A percentile compares a stretch with the other conserved stretches of the same genome.
phyloP scores from a whole-genome alignment of 2,888 invertebrate species.

The Drepanosiphum platanoidis region DNA sequence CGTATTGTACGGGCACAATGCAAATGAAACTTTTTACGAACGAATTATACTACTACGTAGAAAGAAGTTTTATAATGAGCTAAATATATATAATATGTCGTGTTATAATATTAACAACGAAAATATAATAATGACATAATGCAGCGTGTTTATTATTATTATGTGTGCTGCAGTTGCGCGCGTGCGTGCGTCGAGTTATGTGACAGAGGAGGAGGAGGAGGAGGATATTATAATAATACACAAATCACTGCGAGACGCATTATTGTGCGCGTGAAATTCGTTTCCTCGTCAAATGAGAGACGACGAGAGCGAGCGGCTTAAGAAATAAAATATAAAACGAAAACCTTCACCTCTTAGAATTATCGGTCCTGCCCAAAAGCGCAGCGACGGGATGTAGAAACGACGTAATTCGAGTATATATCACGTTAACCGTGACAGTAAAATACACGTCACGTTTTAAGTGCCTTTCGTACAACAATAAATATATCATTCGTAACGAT shows the following conservation, averaged over 20 bases:
- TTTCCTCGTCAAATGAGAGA: constrained; percentile 11
- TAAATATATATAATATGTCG: constrained; percentile 19
- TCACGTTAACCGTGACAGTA: background rate
- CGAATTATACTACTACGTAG: too few species aligned
- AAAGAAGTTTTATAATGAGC: background rate
- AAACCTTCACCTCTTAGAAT: background rate
- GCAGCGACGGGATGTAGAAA: background rate
- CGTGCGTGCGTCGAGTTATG: background rate
- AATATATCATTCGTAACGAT: too few species aligned
- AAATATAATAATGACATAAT: background rate
- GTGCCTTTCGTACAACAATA: too few species aligned
- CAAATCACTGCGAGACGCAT: background rate
- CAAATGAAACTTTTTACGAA: constrained; percentile 20
- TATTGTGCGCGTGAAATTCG: background rate
- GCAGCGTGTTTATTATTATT: background rate
- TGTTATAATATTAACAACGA: background rate
- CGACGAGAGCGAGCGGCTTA: background rate
- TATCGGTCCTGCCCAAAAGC: background rate
- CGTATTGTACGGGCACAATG: background rate
- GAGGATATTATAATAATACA: constrained; percentile 7
- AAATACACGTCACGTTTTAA: background rate
- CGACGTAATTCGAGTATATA: background rate
- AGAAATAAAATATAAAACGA: background rate
- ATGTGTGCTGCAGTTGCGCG: background rate
- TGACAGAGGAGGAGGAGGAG: background rate